Evolutionary conservation across 2,113 vertebrate genomes (phyloP).

Genomic region (Sorex fumeus): DNA sequence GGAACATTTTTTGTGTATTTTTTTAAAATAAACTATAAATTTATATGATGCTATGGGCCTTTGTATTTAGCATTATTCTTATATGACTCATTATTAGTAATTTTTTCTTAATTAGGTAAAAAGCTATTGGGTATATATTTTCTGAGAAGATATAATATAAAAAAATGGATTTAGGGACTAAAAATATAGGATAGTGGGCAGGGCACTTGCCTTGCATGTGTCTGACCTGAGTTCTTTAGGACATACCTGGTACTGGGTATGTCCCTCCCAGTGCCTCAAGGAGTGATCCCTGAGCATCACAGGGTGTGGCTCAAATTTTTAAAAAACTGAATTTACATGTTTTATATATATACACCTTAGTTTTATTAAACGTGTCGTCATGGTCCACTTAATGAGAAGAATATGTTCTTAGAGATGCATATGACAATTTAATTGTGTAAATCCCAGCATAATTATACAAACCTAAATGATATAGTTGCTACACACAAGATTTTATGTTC

Average conservation of each 20-base stretch:
- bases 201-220: too few species aligned
- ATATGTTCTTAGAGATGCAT: not conserved
- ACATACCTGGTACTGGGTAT: too few species aligned
- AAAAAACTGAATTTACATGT: not conserved
- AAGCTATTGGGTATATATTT: slow-evolving; percentile 1
- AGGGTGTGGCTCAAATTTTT: too few species aligned
- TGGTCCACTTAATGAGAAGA: not conserved
- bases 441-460: not conserved
- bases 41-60: not conserved
- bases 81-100: not conserved
- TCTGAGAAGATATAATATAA: slow-evolving; percentile 14
- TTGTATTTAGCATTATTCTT: slow-evolving; percentile 18
- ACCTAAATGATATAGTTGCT: not conserved
- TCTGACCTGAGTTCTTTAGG: too few species aligned
- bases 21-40: not conserved
- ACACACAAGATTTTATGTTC: not conserved
- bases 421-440: not conserved
- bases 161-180: too few species aligned
- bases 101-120: not conserved
- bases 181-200: too few species aligned
- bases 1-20: too few species aligned
- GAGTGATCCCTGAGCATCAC: too few species aligned
- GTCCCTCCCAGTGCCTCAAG: too few species aligned
- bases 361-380: not conserved
- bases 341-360: slow-evolving; percentile 4